Conservation (phyloP, 2,888 invertebrate genomes). For the Nephrocerus scutellatus region DNA sequence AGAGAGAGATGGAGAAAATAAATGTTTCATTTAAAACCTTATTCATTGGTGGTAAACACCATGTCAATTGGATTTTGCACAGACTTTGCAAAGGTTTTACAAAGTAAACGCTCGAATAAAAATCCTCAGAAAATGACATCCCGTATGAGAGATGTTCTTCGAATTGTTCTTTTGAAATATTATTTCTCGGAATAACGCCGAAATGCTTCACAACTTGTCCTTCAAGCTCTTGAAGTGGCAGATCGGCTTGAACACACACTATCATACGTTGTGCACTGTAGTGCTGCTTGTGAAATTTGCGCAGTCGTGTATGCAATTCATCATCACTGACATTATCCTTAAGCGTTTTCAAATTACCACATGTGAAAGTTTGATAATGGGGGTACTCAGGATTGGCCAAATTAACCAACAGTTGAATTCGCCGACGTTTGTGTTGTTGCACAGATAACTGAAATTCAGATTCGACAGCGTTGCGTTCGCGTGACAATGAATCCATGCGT, state of each 20-base stretch:
- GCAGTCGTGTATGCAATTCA: slow-evolving; percentile 60
- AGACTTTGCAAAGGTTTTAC: slow-evolving; percentile 69
- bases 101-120: slow-evolving; percentile 52
- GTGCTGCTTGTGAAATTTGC: slow-evolving; percentile 67
- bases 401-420: slow-evolving; percentile 68
- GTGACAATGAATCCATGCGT: slow-evolving; percentile 73
- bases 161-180: slow-evolving; percentile 58
- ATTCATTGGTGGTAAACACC: slow-evolving; percentile 40
- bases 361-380: slow-evolving; percentile 63
- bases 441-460: slow-evolving; percentile 80
- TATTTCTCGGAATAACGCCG: slow-evolving; percentile 61
- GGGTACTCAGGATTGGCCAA: slow-evolving; percentile 66
- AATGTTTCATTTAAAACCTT: slow-evolving; percentile 19
- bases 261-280: slow-evolving; percentile 88
- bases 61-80: slow-evolving; percentile 54
- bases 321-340: slow-evolving; percentile 61
- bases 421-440: slow-evolving; percentile 66
- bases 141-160: slow-evolving; percentile 44
- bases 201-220: slow-evolving; percentile 53
- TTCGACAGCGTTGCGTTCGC: slow-evolving; percentile 82
- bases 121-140: slow-evolving; percentile 38
- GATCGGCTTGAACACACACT: slow-evolving; percentile 65
- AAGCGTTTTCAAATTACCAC: slow-evolving; percentile 75
- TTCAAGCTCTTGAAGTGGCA: slow-evolving; percentile 44
- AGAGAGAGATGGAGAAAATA: neutral